phyloP scores from a whole-genome alignment of 2,888 invertebrate species.

The Watsonalla binaria region DNA sequence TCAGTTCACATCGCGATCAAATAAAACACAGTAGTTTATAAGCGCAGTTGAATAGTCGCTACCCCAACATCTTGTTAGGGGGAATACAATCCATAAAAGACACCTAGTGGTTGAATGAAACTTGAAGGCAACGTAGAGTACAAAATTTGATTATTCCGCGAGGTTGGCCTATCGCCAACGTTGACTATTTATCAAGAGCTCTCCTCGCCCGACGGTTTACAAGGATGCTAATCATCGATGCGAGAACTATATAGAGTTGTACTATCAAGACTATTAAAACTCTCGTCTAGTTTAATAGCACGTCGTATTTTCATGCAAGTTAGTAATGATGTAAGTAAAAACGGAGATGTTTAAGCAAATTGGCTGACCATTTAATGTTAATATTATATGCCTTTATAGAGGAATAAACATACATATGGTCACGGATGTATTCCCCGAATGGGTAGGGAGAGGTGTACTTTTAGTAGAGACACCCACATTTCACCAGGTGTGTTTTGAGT shows the following conservation, averaged over 20 bases:
- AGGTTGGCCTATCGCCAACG: conserved; percentile 76
- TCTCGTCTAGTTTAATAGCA: too few species aligned
- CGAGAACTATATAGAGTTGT: conserved; percentile 44
- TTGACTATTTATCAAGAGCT: conserved; percentile 73
- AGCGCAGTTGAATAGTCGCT: conserved; percentile 68
- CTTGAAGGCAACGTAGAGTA: conserved; percentile 52
- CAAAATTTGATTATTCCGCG: conserved; percentile 77
- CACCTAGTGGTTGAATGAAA: conserved; percentile 51
- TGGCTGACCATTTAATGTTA: too few species aligned
- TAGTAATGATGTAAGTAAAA: too few species aligned
- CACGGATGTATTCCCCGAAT: too few species aligned
- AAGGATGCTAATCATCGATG: conserved; percentile 73
- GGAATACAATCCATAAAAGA: conserved; percentile 75
- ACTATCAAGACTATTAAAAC: neutral
- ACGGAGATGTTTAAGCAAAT: too few species aligned
- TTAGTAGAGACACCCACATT: too few species aligned
- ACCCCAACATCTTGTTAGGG: conserved; percentile 71
- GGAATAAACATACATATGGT: too few species aligned
- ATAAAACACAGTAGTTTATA: conserved; percentile 65
- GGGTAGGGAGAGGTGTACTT: too few species aligned
- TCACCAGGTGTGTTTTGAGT: too few species aligned
- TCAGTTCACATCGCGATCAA: conserved; percentile 40
- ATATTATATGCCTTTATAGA: too few species aligned
- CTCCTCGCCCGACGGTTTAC: conserved; percentile 66
- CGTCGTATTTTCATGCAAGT: too few species aligned